Evolutionary conservation across 1,140 invertebrate species (phyloP).

Genomic region (Coptotermes formosanus): DNA sequence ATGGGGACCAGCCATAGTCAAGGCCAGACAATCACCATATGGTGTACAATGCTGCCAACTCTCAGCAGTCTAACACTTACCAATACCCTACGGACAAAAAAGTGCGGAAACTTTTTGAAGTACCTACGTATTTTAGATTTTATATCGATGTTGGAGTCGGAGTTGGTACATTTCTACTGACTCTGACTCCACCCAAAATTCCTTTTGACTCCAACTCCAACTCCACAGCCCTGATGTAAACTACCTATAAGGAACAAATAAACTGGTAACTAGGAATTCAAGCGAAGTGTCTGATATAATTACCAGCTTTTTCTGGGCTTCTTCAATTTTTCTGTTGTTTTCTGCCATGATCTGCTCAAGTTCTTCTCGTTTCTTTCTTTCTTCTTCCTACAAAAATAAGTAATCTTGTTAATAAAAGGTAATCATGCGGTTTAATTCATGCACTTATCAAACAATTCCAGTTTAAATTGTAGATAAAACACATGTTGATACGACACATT

Average conservation of each 20-base stretch:
- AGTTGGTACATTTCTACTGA: no score
- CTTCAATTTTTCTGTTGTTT: constrained; percentile 96
- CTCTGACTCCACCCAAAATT: no score
- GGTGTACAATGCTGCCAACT: no score
- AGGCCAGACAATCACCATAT: no score
- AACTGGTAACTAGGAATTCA: constrained; percentile 23
- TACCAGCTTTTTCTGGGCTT: constrained; percentile 94
- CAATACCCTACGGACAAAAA: no score
- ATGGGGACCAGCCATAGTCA: no score
- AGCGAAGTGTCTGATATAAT: constrained; percentile 38
- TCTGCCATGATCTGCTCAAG: constrained; percentile 95
- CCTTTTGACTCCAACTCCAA: no score
- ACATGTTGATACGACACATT: not conserved
- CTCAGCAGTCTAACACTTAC: no score
- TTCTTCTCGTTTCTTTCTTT: constrained; percentile 89
- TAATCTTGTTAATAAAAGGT: constrained; percentile 38
- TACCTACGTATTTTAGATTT: no score
- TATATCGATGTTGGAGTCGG: no score
- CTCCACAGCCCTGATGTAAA: not conserved
- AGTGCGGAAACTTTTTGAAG: no score
- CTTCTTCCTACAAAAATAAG: constrained; percentile 83
- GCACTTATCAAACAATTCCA: constrained; percentile 11
- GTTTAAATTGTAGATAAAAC: not conserved
- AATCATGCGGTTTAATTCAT: constrained; percentile 10
- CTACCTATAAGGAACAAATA: constrained; percentile 31